Evolutionary conservation across 2,113 vertebrate genomes (phyloP), one percentile per base, ranked within the genome.

Genomic region (Gymnarchus niloticus): DNA sequence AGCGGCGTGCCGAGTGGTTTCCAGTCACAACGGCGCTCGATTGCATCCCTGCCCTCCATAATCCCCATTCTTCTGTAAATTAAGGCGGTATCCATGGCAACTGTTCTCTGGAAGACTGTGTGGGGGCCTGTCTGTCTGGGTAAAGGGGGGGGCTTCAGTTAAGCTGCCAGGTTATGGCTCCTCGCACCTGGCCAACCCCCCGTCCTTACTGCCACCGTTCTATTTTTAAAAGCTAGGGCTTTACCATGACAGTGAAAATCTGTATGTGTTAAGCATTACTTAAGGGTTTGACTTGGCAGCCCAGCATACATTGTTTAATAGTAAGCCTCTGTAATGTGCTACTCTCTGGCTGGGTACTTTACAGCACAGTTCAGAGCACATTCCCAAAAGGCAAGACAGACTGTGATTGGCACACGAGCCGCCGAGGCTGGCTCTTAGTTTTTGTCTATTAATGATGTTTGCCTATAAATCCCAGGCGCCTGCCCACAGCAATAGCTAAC

Each of bases 31-130:
- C 44, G 21, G 41, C 14, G 46, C 23, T 21, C 23, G 76, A n/a
- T 23, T 76, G 81, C 9, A 25, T 46, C 51, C 37, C 59, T 77
- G 21, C 65, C 28, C 37, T 73, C 85, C 44, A 49, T 52, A 69
- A 61, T 56, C 65, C 52, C 33, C n/a, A 77, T 83, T 86, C 51
- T 83, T 76, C 51, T 56, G 49, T 83, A 78, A 56, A 77, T 83
- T 56, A 76, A 76, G 41, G 49, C 3, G n/a, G 81, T 77, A 76
- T 82, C 82, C 81, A 86, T 83, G 86, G 44, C 51, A 83, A 83
- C 86, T 81, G 5, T 51, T 83, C 61, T 6, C 81, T 76, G 12
- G 28, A 61, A 83, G 41, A 83, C 41, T 14, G 51, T 78, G 84
- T 69, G 59, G 28, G 7, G 48, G 57, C 37, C 6, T 83, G 85